Evolutionary conservation across 1,140 invertebrate species (phyloP), one percentile per base, ranked within the genome.

Genomic region (Atta texana): DNA sequence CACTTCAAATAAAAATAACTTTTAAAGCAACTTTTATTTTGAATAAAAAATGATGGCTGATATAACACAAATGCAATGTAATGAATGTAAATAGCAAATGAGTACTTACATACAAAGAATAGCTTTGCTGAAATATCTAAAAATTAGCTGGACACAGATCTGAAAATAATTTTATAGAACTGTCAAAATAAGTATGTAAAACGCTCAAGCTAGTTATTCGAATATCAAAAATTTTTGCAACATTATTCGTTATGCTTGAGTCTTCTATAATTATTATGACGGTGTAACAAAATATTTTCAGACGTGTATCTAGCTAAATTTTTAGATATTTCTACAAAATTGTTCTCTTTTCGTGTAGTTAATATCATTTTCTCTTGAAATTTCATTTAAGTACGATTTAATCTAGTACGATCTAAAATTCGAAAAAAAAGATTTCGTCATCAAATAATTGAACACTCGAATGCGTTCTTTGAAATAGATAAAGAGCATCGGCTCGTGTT

Each of bases 401-500:
- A 55, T 24, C 21, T 51, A 16, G 0, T 44, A 18, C 21, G 28
- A 0, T 78, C n/a, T 63, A 44, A 74, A 80, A 39, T 77, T n/a
- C 21, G 24, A 24, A 24, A 24, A 55, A 49, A 12, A 16, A 74
- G n/a, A 61, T 72, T 59, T 49, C 31, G 14, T 16, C 59, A 34
- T 61, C 39, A 39, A 61, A 84, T 84, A 39, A 51, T 14, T 34
- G 24, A 21, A 63, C 77, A 24, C 55, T 74, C 39, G 80, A 21
- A 49, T 21, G 69, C 69, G 55, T 44, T 39, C 86, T 61, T 71
- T 18, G 61, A 76, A 57, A 34, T 16, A 18, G 21, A 57, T 34
- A 75, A 75, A 63, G 80, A 72, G 49, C 77, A 49, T 82, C 34
- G 68, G 76, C 75, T 39, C 55, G 55, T 2, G 55, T 34, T 39